Percentiles rank a stretch among this genome's conserved stretches.
Conservation (phyloP, 2,797 vertebrate genomes). For the Peromyscus eremicus region DNA sequence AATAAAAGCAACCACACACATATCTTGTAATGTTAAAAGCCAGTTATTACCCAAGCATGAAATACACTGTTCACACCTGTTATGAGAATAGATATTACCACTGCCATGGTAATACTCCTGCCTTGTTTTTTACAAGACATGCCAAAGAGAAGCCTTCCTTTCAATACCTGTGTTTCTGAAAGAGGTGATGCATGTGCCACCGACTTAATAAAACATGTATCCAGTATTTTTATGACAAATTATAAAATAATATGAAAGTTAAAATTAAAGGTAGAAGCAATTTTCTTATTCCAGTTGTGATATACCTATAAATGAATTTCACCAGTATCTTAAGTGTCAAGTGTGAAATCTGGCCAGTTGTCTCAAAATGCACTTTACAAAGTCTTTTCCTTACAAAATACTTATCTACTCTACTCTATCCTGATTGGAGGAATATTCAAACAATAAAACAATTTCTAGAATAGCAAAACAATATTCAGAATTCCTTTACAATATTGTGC, state of each 20-base stretch:
- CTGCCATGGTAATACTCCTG: not conserved
- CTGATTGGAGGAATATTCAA: constrained; percentile 7
- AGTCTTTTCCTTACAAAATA: constrained; percentile 58
- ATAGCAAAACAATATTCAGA: not conserved
- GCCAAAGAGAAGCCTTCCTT: not conserved
- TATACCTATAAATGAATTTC: not conserved
- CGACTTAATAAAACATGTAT: not conserved
- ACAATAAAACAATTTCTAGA: not conserved
- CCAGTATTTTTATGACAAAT: constrained; percentile 12
- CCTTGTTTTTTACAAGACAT: not conserved
- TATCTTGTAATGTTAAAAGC: not conserved
- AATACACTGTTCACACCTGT: not conserved
- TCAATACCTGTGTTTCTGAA: not conserved
- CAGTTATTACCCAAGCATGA: not conserved
- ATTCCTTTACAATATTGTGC: constrained; percentile 27
- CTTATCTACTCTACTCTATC: not conserved
- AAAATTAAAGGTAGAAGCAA: not conserved
- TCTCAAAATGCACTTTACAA: not conserved
- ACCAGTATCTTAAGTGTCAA: not conserved
- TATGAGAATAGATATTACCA: constrained; percentile 21
- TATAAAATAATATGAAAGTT: constrained; percentile 26
- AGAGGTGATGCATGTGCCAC: not conserved
- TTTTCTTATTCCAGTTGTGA: constrained; percentile 46
- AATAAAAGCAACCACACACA: not conserved
- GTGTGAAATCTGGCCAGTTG: constrained; percentile 46